These are phyloP conservation scores for Ostrea edulis DNA, from an alignment of 1,140 invertebrate species.

Conservation along the genomic window DNA sequence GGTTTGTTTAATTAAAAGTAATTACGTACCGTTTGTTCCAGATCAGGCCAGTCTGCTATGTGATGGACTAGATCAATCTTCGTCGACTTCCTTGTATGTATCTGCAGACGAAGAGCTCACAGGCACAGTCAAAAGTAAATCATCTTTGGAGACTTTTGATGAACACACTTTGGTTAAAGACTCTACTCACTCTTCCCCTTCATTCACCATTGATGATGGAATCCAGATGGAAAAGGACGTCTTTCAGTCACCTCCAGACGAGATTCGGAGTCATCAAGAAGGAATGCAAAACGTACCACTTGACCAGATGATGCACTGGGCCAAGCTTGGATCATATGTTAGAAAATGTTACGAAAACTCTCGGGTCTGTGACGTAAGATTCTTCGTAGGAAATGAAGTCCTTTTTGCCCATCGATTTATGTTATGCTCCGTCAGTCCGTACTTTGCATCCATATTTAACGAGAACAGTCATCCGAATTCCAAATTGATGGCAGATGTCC, in stretches of 20 bases:
- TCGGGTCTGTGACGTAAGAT: background rate
- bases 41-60: too few species aligned
- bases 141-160: background rate
- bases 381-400: background rate
- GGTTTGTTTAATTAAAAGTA: too few species aligned
- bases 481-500: background rate
- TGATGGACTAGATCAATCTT: too few species aligned
- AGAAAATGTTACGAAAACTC: slow-evolving; percentile 14
- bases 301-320: slow-evolving; percentile 15
- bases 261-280: background rate
- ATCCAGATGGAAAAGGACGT: background rate
- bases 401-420: slow-evolving; percentile 22
- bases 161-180: background rate
- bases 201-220: background rate
- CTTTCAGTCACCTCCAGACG: background rate
- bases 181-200: background rate
- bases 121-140: background rate
- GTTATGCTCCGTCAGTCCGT: slow-evolving; percentile 30
- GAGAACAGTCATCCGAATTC: background rate
- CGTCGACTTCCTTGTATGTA: background rate
- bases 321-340: slow-evolving; percentile 39
- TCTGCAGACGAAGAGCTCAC: background rate
- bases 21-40: too few species aligned
- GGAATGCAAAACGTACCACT: background rate
- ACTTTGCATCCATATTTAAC: slow-evolving; percentile 28